Conservation (phyloP, 2,888 invertebrate species). For the Sminthurides aquaticus region DNA sequence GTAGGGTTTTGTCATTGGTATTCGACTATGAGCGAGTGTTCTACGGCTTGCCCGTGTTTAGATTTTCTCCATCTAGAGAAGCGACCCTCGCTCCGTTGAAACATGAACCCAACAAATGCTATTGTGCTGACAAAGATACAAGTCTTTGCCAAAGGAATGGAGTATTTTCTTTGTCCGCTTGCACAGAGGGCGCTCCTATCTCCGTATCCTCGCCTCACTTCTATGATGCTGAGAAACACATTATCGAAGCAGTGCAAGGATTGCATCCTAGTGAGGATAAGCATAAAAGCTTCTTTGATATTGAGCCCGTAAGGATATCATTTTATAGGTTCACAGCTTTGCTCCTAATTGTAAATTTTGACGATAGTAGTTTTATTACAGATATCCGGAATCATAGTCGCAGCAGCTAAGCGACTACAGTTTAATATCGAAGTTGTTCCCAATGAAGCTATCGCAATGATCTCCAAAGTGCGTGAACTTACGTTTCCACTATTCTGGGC, state of each 20-base stretch:
- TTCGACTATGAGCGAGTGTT: conserved; percentile 57
- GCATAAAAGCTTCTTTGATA: conserved; percentile 28
- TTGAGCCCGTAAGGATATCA: conserved; percentile 22
- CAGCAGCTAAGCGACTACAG: conserved; percentile 26
- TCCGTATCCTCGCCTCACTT: conserved; percentile 25
- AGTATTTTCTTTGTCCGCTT: conserved; percentile 17
- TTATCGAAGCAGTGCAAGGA: not conserved
- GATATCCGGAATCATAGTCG: conserved; percentile 21
- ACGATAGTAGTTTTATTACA: conserved; percentile 5
- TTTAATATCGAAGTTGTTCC: conserved; percentile 27
- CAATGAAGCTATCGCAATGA: conserved; percentile 12
- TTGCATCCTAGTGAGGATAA: conserved; percentile 15
- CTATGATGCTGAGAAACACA: conserved; percentile 17
- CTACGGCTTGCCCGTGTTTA: conserved; percentile 60
- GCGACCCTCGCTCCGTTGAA: conserved; percentile 61
- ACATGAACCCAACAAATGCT: conserved; percentile 54
- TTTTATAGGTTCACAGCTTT: too few species aligned
- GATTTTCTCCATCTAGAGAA: conserved; percentile 55
- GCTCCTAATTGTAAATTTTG: not conserved
- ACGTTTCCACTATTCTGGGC: conserved; percentile 27
- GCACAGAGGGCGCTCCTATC: conserved; percentile 26
- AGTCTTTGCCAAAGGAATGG: conserved; percentile 49
- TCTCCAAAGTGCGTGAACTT: conserved; percentile 18
- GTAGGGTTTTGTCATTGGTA: conserved; percentile 54
- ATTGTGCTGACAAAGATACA: conserved; percentile 48